These are phyloP conservation scores for Brachyrhaphis roseni DNA, from an alignment of 2,797 vertebrate genomes.

Conservation along the genomic window DNA sequence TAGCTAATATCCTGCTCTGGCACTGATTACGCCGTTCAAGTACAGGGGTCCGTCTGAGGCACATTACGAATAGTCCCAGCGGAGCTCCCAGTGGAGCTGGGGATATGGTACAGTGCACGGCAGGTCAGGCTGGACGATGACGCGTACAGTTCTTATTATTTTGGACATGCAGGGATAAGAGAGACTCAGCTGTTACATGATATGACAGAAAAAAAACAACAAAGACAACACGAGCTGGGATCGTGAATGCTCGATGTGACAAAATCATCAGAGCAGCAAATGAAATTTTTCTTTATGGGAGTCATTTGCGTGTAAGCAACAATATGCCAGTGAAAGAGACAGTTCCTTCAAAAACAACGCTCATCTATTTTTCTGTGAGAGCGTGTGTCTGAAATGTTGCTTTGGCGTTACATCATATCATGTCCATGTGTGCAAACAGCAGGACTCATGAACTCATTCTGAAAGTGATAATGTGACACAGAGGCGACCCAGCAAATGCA, in stretches of 20 bases:
- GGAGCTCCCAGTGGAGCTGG: slow-evolving; percentile 67
- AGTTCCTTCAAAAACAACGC: background rate
- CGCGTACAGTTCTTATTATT: slow-evolving; percentile 5
- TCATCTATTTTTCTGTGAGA: background rate
- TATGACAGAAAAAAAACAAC: background rate
- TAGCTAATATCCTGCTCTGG: slow-evolving; percentile 80
- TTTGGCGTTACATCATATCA: slow-evolving; percentile 38
- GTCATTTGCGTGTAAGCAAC: background rate
- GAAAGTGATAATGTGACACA: slow-evolving; percentile 46
- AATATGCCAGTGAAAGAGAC: background rate
- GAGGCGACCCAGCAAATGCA: slow-evolving; percentile 3
- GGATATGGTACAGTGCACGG: slow-evolving; percentile 28
- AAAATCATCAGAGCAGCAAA: background rate
- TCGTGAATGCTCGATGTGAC: background rate
- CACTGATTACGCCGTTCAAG: slow-evolving; percentile 79
- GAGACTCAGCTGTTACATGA: slow-evolving; percentile 17
- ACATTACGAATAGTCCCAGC: slow-evolving; percentile 70
- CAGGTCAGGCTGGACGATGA: slow-evolving; percentile 33
- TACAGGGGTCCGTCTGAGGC: slow-evolving; percentile 61
- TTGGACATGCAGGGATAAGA: slow-evolving; percentile 22
- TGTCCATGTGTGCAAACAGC: slow-evolving; percentile 41
- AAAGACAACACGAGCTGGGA: background rate
- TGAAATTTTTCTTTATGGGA: background rate
- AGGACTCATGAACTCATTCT: slow-evolving; percentile 30
- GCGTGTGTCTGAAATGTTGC: slow-evolving; percentile 4